Evolutionary conservation across 2,113 vertebrate genomes (phyloP).

Genomic region (Terrapene triunguis): DNA sequence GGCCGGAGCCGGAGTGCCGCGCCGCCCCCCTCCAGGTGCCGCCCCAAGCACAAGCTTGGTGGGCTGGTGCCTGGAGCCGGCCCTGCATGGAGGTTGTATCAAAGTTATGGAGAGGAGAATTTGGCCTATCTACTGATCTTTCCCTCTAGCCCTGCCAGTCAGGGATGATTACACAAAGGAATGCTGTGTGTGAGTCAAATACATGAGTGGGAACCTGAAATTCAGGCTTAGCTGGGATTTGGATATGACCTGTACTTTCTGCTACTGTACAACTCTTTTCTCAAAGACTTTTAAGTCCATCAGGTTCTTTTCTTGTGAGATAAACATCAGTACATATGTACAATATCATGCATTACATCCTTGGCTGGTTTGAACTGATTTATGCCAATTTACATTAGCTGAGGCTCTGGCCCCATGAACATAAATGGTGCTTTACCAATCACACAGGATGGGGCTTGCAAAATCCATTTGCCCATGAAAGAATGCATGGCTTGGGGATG

Average conservation of each 20-base stretch:
- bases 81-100: background rate
- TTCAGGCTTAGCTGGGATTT: background rate
- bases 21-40: too few relatives aligned
- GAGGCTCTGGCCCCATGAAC: background rate
- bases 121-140: background rate
- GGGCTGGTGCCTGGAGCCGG: too few relatives aligned
- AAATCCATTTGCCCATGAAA: background rate
- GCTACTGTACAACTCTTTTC: fast-evolving
- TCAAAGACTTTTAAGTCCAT: background rate
- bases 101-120: background rate
- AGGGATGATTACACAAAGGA: background rate
- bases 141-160: background rate
- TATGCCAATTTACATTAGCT: background rate
- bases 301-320: slow-evolving; percentile 1
- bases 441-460: background rate
- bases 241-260: background rate
- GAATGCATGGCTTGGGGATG: background rate
- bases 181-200: background rate
- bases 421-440: background rate
- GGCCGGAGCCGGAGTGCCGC: too few relatives aligned
- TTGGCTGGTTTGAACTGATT: background rate
- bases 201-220: background rate
- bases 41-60: too few relatives aligned
- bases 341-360: background rate
- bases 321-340: background rate